Evolutionary conservation across 2,797 vertebrate species (phyloP), one percentile per base, ranked within the genome.

Genomic region (Pogonophryne albipinna): DNA sequence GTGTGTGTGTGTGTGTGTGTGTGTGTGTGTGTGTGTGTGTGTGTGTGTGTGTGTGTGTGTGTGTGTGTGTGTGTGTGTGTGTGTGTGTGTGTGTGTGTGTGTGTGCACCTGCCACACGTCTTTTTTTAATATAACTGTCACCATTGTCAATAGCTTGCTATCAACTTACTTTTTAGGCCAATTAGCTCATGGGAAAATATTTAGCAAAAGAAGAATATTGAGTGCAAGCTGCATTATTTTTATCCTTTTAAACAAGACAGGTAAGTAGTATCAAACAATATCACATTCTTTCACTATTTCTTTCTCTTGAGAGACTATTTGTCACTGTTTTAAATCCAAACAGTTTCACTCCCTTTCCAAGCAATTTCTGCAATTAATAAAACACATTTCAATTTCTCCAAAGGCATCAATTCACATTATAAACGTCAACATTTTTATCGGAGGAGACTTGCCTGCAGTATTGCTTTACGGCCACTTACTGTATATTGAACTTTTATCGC

Each of bases 401-500:
- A 82, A 76, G 27, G 50, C 83, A 70, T 85, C 79, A 84, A 42
- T 76, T 87, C 76, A 83, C 79, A 75, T 71, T 69, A 51, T 83
- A 71, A 87, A 87, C 66, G 44, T 79, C 27, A 74, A 86, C 63
- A 73, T 79, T 82, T 27, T 85, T 19, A 53, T 83, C 66, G 45
- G 46, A 79, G 12, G 49, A 71, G 64, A 76, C 66, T 69, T 70
- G 68, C 61, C 66, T 70, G 72, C 71, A 76, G 81, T 74, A 67
- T 83, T 81, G 75, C 82, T 79, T 76, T 78, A 79, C 76, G 58
- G 78, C 19, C 61, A 71, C 51, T 38, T 67, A 47, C 49, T 80
- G 79, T 87, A 85, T 79, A 82, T 84, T 83, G 55, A 84, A 79
- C 80, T 85, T 86, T 78, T 85, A 87, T 82, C 55, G 66, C 71